A percentile compares a stretch with the other conserved stretches of the same genome.
Conservation (phyloP, 2,113 vertebrate species). For the Catagonus wagneri region DNA sequence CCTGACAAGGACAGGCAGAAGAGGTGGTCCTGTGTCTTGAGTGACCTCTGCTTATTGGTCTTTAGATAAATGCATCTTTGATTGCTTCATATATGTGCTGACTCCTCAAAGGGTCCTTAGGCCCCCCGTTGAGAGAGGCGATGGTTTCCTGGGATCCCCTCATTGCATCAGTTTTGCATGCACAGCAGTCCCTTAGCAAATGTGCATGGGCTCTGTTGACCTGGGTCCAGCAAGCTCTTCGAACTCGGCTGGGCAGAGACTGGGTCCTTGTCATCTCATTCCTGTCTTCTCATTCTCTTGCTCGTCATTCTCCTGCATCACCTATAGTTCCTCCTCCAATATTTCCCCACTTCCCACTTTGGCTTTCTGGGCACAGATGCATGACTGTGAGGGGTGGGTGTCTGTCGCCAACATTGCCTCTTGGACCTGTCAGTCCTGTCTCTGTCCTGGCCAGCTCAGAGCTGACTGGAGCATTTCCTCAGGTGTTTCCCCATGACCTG, state of each 20-base stretch:
- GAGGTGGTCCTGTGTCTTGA: neutral
- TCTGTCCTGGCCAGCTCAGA: neutral
- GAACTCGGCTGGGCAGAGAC: too few relatives aligned
- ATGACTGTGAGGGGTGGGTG: accelerated
- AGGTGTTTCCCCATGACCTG: neutral
- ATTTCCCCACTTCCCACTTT: neutral
- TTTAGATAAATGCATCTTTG: neutral
- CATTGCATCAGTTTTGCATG: neutral
- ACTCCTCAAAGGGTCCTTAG: neutral
- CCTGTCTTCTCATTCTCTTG: neutral
- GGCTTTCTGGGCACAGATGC: accelerated
- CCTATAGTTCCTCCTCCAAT: neutral
- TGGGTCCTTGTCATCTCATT: too few relatives aligned
- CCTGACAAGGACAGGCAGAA: neutral
- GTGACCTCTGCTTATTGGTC: neutral
- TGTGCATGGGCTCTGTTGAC: neutral
- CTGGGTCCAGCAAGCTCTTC: neutral
- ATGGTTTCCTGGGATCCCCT: neutral
- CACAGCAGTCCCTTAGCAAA: neutral
- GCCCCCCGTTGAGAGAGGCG: neutral
- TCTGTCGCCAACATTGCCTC: neutral
- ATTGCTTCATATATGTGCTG: neutral
- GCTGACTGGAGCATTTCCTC: neutral
- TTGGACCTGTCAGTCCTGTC: neutral
- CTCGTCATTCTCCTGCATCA: neutral